Percentiles rank a stretch among this genome's conserved stretches.
Conservation (phyloP, 2,888 invertebrate genomes). For the Hipparchia semele region DNA sequence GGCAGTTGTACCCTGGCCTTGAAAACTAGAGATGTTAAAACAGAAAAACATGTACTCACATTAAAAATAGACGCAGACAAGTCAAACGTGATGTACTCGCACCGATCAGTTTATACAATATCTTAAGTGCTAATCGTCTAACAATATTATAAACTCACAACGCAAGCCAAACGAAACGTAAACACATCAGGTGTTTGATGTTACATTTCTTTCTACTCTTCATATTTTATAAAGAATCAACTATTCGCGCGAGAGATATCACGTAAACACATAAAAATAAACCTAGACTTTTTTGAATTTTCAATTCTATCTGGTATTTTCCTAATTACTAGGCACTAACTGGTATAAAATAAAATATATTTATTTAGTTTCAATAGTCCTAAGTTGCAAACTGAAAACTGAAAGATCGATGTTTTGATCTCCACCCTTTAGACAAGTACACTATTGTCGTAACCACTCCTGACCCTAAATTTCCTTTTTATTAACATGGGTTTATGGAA, state of each 20-base stretch:
- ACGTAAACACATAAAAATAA: constrained; percentile 21
- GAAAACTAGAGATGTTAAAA: constrained; percentile 9
- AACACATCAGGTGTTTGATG: constrained; percentile 16
- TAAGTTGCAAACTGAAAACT: no score
- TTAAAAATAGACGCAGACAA: constrained; percentile 21
- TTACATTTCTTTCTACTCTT: constrained; percentile 20
- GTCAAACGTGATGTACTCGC: constrained; percentile 12
- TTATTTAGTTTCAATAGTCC: no score
- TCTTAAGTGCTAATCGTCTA: constrained; percentile 32
- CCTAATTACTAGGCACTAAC: not conserved
- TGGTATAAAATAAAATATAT: not conserved
- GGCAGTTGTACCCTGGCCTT: constrained; percentile 4
- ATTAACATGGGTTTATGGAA: no score
- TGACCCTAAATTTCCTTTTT: no score
- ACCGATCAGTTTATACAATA: constrained; percentile 17
- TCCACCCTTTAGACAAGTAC: no score
- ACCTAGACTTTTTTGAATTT: constrained; percentile 17
- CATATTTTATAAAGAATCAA: not conserved
- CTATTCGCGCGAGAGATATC: constrained; percentile 12
- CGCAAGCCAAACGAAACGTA: constrained; percentile 27
- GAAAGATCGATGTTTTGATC: no score
- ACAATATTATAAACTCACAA: constrained; percentile 36
- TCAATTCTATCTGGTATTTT: not conserved
- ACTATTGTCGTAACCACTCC: no score
- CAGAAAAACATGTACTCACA: constrained; percentile 11